Percentiles rank a stretch among this genome's conserved stretches.
Conservation (phyloP, 2,888 invertebrate species). For the Euspilapteryx auroguttella region DNA sequence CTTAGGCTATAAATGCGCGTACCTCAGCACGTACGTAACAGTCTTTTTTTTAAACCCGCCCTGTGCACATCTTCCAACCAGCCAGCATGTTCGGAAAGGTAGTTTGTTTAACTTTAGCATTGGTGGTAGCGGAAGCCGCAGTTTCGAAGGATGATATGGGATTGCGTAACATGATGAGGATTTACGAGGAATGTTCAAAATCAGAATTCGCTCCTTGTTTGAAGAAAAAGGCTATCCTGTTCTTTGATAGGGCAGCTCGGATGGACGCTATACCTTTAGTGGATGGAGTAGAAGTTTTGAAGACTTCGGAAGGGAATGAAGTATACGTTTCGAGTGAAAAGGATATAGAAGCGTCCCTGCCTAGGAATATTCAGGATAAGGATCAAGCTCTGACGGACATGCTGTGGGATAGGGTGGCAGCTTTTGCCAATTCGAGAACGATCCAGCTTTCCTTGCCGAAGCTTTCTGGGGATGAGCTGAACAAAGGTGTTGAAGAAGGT, state of each 20-base stretch:
- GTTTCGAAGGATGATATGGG: conserved; percentile 53
- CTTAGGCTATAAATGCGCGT: conserved; percentile 48
- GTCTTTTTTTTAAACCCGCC: conserved; percentile 53
- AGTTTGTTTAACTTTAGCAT: conserved; percentile 17
- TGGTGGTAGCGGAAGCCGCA: conserved; percentile 15
- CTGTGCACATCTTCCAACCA: conserved; percentile 20
- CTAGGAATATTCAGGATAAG: conserved; percentile 66
- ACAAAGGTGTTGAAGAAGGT: conserved; percentile 78
- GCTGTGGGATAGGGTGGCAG: conserved; percentile 70
- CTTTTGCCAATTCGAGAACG: conserved; percentile 74
- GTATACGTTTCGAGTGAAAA: conserved; percentile 61
- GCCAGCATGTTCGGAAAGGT: conserved; percentile 30
- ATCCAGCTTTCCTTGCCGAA: conserved; percentile 77
- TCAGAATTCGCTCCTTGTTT: conserved; percentile 72
- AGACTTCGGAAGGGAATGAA: conserved; percentile 44
- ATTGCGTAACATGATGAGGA: conserved; percentile 65
- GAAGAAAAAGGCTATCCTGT: conserved; percentile 79
- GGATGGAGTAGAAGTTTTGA: conserved; percentile 71
- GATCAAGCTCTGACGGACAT: conserved; percentile 69
- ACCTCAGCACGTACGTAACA: conserved; percentile 31
- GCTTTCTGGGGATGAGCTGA: conserved; percentile 67
- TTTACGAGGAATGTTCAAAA: conserved; percentile 79
- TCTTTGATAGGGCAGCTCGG: conserved; percentile 74
- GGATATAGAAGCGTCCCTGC: conserved; percentile 69
- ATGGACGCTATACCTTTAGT: conserved; percentile 64